phyloP scores from a whole-genome alignment of 2,797 vertebrate species.

The Pseudochirops cupreus region DNA sequence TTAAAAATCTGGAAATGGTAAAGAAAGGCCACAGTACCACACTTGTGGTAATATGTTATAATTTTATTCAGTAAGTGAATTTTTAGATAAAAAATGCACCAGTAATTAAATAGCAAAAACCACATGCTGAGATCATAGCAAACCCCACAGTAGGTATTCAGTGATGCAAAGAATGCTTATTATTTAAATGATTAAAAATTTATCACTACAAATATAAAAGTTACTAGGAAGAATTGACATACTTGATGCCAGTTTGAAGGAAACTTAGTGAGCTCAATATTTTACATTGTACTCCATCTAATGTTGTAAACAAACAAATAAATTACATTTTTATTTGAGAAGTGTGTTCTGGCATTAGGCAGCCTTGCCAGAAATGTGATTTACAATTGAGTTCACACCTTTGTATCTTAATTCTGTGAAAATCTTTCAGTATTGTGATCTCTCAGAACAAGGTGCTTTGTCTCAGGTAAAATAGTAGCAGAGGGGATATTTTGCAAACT shows the following conservation, averaged over 20 bases:
- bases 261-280: not conserved
- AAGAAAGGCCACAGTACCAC: conserved; percentile 67
- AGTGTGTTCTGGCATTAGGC: not conserved
- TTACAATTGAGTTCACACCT: conserved; percentile 33
- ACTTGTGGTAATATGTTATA: conserved; percentile 58
- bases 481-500: not conserved
- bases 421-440: not conserved
- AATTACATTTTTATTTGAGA: conserved; percentile 11
- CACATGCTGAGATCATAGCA: conserved; percentile 33
- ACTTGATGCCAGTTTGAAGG: conserved; percentile 22
- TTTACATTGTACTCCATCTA: not conserved
- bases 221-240: conserved; percentile 21
- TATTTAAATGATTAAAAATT: conserved; percentile 18
- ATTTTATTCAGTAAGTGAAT: conserved; percentile 65
- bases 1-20: conserved; percentile 62
- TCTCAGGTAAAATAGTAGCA: not conserved
- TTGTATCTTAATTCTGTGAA: not conserved
- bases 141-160: conserved; percentile 30
- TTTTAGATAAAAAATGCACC: conserved; percentile 59
- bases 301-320: not conserved
- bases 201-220: not conserved
- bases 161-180: not conserved
- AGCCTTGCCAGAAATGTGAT: conserved; percentile 10
- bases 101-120: conserved; percentile 51
- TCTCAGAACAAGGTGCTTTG: conserved; percentile 48